Conservation (phyloP, 2,797 vertebrate species). For the Mastacembelus armatus region DNA sequence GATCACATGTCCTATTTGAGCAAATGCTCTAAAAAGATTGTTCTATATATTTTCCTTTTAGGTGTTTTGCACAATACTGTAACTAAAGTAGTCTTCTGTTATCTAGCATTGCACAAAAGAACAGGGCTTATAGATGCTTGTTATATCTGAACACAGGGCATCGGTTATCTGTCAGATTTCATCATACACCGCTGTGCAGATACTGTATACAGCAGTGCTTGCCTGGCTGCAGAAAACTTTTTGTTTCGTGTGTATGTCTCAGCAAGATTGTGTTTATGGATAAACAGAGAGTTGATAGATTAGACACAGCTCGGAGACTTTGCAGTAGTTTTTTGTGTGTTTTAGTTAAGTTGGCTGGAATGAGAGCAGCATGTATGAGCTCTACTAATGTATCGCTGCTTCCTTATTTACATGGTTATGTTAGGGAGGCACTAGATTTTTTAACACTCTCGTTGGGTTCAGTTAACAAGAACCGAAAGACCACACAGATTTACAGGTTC, state of each 20-base stretch:
- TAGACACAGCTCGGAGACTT: neutral
- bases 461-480: conserved; percentile 9
- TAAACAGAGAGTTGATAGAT: neutral
- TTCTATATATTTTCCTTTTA: neutral
- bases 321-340: neutral
- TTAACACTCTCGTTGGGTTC: conserved; percentile 19
- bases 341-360: neutral
- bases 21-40: conserved; percentile 6
- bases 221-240: neutral
- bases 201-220: neutral
- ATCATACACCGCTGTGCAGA: conserved; percentile 23
- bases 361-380: too few relatives aligned
- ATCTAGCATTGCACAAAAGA: conserved; percentile 12
- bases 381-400: neutral
- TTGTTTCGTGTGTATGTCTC: conserved; percentile 5
- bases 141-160: conserved; percentile 31
- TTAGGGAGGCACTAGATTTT: too few relatives aligned
- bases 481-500: neutral
- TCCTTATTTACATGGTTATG: conserved; percentile 36
- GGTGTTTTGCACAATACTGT: neutral
- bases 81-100: neutral
- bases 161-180: conserved; percentile 55
- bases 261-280: neutral
- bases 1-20: neutral
- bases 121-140: conserved; percentile 10